These are phyloP conservation scores for Lagria hirta DNA, from an alignment of 2,888 invertebrate species.

Conservation along the genomic window DNA sequence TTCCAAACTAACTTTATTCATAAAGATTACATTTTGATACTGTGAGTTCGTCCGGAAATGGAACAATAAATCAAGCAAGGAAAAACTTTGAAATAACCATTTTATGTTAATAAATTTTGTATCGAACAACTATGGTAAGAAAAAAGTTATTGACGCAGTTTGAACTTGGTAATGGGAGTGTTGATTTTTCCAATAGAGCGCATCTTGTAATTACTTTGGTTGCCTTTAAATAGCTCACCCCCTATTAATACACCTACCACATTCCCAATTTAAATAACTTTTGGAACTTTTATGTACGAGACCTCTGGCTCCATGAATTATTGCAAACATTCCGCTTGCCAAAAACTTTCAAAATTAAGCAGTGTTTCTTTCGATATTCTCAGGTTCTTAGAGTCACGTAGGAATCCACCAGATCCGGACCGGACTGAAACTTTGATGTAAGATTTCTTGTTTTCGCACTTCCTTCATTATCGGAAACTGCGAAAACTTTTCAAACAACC, in stretches of 20 bases:
- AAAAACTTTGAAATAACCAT: too few species aligned
- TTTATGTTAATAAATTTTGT: conserved; percentile 25
- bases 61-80: conserved; percentile 28
- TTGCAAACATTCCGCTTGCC: conserved; percentile 17
- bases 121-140: conserved; percentile 12
- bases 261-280: conserved; percentile 21
- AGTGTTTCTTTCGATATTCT: conserved; percentile 24
- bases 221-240: conserved; percentile 16
- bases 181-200: conserved; percentile 27
- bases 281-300: conserved; percentile 19
- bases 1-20: conserved; percentile 34
- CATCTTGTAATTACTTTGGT: conserved; percentile 16
- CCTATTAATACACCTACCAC: conserved; percentile 21
- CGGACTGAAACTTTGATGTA: conserved; percentile 13
- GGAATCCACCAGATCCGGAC: conserved; percentile 11
- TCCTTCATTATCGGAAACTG: conserved; percentile 11
- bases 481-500: conserved; percentile 7
- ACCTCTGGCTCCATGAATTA: conserved; percentile 19
- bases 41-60: conserved; percentile 22
- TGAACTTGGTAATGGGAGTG: conserved; percentile 18
- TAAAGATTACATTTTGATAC: conserved; percentile 34
- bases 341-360: conserved; percentile 22
- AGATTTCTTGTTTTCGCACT: conserved; percentile 16
- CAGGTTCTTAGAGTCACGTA: conserved; percentile 12
- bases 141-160: conserved; percentile 7